phyloP scores from a whole-genome alignment of 2,888 invertebrate genomes.

The Callimorpha dominula region DNA sequence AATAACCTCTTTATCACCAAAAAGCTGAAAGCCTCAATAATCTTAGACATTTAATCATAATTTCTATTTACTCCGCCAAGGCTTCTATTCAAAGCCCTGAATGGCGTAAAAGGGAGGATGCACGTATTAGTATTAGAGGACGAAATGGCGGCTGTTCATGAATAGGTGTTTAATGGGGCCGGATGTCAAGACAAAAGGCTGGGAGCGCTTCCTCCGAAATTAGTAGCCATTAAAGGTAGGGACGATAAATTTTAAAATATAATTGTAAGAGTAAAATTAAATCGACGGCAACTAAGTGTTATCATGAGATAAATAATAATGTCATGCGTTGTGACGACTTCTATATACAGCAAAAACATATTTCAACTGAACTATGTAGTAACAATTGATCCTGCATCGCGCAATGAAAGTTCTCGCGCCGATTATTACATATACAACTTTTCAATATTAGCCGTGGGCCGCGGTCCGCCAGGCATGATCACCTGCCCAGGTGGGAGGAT shows the following conservation, averaged over 20 bases:
- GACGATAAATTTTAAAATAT: conserved; percentile 14
- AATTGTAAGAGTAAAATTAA: background rate
- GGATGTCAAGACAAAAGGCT: conserved; percentile 22
- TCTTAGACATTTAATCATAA: conserved; percentile 40
- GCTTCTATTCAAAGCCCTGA: conserved; percentile 31
- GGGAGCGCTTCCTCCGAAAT: conserved; percentile 4
- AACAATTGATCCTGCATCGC: too few species aligned
- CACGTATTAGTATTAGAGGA: conserved; percentile 15
- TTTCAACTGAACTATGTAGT: too few species aligned
- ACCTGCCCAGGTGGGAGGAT: too few species aligned
- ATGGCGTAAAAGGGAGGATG: conserved; percentile 12
- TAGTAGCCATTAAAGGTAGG: conserved; percentile 9
- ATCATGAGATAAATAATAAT: background rate
- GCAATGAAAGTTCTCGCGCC: too few species aligned
- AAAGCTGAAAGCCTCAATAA: conserved; percentile 24
- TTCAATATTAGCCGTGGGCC: too few species aligned
- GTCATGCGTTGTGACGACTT: background rate
- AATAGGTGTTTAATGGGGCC: conserved; percentile 29
- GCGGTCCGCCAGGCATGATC: too few species aligned
- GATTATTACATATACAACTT: too few species aligned
- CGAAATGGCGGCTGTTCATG: conserved; percentile 18
- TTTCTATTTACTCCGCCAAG: conserved; percentile 23
- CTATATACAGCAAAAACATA: too few species aligned
- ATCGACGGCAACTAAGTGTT: background rate
- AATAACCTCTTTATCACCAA: conserved; percentile 5